Evolutionary conservation across 2,113 vertebrate genomes (phyloP).

Genomic region (Nothobranchius furzeri): DNA sequence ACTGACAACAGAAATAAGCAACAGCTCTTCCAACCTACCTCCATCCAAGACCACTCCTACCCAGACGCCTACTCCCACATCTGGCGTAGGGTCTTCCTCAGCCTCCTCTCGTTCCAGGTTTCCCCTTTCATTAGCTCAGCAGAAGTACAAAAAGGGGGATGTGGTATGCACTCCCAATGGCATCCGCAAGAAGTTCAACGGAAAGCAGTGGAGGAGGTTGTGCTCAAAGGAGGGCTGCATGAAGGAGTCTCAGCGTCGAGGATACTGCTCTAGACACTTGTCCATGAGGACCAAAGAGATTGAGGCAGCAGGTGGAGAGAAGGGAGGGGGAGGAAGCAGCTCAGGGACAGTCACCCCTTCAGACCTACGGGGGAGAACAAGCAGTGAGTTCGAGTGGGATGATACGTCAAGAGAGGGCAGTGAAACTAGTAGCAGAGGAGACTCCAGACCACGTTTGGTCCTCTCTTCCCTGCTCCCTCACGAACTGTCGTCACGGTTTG

Average conservation of each 20-base stretch:
- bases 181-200: conserved; percentile 93
- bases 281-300: conserved; percentile 95
- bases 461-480: conserved; percentile 76
- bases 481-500: conserved; percentile 87
- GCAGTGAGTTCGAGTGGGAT: conserved; percentile 91
- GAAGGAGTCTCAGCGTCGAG: conserved; percentile 92
- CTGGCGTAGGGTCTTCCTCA: conserved; percentile 70
- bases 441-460: conserved; percentile 83
- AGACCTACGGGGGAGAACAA: conserved; percentile 77
- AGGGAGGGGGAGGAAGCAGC: conserved; percentile 81
- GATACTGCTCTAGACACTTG: conserved; percentile 91
- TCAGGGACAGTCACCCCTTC: conserved; percentile 81
- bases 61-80: conserved; percentile 66
- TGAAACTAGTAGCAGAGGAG: conserved; percentile 85
- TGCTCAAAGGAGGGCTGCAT: conserved; percentile 93
- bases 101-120: conserved; percentile 85
- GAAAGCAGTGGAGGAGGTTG: conserved; percentile 93
- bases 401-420: conserved; percentile 88
- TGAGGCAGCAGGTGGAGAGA: conserved; percentile 82
- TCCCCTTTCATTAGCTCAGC: conserved; percentile 84
- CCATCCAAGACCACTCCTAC: conserved; percentile 68
- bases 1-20: conserved; percentile 54
- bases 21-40: conserved; percentile 61
- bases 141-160: conserved; percentile 93
- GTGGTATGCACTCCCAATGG: conserved; percentile 93